These are phyloP conservation scores for Cynoglossus semilaevis DNA, from an alignment of 2,113 vertebrate species.

Conservation along the genomic window DNA sequence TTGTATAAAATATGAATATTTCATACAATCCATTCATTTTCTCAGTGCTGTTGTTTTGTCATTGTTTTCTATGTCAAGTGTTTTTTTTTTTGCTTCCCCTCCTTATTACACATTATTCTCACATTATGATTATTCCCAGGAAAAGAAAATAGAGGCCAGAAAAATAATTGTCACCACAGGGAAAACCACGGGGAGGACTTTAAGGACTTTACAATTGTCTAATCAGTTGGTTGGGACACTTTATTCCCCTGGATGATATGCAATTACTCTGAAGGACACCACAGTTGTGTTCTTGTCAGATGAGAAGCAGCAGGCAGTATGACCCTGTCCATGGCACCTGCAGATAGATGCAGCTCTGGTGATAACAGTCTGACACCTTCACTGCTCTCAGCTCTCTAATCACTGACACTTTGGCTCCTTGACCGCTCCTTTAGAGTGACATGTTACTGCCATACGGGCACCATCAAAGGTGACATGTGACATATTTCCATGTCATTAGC, in stretches of 20 bases:
- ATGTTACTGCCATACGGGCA: not conserved
- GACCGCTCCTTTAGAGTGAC: not conserved
- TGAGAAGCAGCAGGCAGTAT: constrained; percentile 4
- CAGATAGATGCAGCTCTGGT: constrained; percentile 15
- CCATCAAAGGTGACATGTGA: constrained; percentile 4
- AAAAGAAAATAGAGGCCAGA: too few species aligned
- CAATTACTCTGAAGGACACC: constrained; percentile 28
- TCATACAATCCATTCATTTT: too few species aligned
- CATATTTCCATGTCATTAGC: constrained; percentile 17
- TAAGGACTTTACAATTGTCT: constrained; percentile 23
- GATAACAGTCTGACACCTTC: constrained; percentile 20
- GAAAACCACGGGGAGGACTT: not conserved
- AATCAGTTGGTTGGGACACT: constrained; percentile 5
- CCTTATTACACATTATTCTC: constrained; percentile 2
- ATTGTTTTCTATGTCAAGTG: too few species aligned
- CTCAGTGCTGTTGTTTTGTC: too few species aligned
- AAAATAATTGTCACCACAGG: not conserved
- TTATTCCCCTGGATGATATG: constrained; percentile 11
- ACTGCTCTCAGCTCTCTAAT: constrained; percentile 8
- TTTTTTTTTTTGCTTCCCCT: not conserved
- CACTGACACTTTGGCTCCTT: constrained; percentile 16
- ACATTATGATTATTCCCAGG: constrained; percentile 1
- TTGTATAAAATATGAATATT: too few species aligned
- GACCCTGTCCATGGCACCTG: constrained; percentile 12
- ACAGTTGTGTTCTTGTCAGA: constrained; percentile 18